phyloP scores from a whole-genome alignment of 1,140 invertebrate species.

The Halictus rubicundus region DNA sequence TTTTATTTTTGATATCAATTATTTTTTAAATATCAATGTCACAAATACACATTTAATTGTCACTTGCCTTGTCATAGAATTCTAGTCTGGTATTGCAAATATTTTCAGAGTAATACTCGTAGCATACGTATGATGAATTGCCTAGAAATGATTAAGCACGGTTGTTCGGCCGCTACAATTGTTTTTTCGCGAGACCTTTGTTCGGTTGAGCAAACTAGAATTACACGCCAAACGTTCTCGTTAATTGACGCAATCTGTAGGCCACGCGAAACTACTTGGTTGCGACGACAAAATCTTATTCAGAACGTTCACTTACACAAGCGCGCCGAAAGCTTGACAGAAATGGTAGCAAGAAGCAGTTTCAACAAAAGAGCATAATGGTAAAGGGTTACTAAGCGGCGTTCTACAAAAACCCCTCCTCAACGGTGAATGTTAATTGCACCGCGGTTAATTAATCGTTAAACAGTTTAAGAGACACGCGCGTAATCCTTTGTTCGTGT shows the following conservation, averaged over 20 bases:
- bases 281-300: neutral
- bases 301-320: neutral
- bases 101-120: too few species aligned
- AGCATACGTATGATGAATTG: too few species aligned
- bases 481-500: neutral
- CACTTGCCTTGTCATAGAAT: too few species aligned
- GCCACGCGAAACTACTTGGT: neutral
- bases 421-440: neutral
- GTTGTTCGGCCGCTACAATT: too few species aligned
- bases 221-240: neutral
- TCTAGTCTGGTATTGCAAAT: too few species aligned
- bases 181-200: neutral
- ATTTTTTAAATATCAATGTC: too few species aligned
- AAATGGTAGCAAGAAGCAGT: neutral
- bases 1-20: too few species aligned
- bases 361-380: neutral
- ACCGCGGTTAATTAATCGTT: neutral
- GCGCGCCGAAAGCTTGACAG: neutral
- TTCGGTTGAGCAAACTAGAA: neutral
- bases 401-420: neutral
- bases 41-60: too few species aligned
- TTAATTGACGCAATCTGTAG: neutral
- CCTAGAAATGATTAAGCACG: too few species aligned
- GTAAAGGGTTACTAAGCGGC: constrained; percentile 1
- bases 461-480: constrained; percentile 2